Percentiles rank a stretch among this genome's conserved stretches.
These are phyloP conservation scores for Podotricha telesiphe DNA, from an alignment of 2,888 invertebrate species.

Conservation along the genomic window DNA sequence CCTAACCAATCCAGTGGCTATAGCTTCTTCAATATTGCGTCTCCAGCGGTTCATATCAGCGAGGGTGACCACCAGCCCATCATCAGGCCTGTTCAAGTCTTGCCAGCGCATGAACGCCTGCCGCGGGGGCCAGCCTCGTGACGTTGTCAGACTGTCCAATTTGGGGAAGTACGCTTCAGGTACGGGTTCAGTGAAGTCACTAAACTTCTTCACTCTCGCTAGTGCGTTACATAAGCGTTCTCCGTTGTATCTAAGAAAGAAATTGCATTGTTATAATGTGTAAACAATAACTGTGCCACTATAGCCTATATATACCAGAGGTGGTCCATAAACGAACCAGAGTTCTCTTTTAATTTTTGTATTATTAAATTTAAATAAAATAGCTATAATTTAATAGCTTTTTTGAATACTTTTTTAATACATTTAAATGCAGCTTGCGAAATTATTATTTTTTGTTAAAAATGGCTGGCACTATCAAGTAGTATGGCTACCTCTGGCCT, in stretches of 20 bases:
- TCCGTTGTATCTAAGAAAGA: conserved; percentile 85
- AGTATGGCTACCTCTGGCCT: no score
- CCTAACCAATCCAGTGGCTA: conserved; percentile 86
- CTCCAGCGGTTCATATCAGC: conserved; percentile 89
- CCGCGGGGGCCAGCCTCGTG: conserved; percentile 89
- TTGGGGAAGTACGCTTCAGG: conserved; percentile 93
- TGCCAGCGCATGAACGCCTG: conserved; percentile 83
- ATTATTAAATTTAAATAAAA: no score
- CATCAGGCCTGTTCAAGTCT: conserved; percentile 87
- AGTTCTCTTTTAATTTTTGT: no score
- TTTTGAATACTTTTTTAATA: no score
- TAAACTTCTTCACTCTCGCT: conserved; percentile 85
- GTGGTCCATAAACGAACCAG: no score
- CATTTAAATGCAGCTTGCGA: no score
- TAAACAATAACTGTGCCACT: no score
- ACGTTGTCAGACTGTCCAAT: conserved; percentile 87
- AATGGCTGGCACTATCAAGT: no score
- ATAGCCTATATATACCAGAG: no score
- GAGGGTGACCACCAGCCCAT: conserved; percentile 84
- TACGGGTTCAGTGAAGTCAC: conserved; percentile 87
- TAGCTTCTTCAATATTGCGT: conserved; percentile 88
- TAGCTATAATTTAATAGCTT: no score
- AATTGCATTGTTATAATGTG: not conserved
- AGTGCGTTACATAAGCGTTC: conserved; percentile 90
- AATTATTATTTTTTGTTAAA: no score